Percentiles rank a stretch among this genome's conserved stretches.
phyloP scores from a whole-genome alignment of 2,888 invertebrate genomes.

The Pomacea canaliculata region DNA sequence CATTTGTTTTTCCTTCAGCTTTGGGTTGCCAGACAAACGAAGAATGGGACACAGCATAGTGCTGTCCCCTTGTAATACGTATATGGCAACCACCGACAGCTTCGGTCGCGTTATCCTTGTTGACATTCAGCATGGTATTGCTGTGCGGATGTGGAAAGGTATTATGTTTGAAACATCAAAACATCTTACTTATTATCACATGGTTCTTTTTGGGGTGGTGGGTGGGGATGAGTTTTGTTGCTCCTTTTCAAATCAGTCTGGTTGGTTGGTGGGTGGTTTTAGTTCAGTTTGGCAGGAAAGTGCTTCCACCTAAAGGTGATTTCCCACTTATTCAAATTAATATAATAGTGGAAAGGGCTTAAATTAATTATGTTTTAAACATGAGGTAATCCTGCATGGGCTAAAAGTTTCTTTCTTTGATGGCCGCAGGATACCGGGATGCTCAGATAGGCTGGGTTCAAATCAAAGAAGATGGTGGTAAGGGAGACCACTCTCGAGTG shows the following conservation, averaged over 20 bases:
- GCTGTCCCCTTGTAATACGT: conserved; percentile 83
- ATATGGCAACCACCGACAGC: conserved; percentile 87
- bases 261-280: too few species aligned
- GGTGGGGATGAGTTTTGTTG: too few species aligned
- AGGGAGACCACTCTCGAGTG: conserved; percentile 59
- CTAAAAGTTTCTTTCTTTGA: not conserved
- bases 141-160: conserved; percentile 90
- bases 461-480: conserved; percentile 75
- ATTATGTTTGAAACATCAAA: too few species aligned
- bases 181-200: not conserved
- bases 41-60: conserved; percentile 82
- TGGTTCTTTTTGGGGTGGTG: not conserved
- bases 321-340: too few species aligned
- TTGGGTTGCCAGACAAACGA: conserved; percentile 84
- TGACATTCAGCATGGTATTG: conserved; percentile 84
- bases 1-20: conserved; percentile 71
- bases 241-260: too few species aligned
- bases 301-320: too few species aligned
- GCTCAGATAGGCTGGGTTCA: conserved; percentile 95
- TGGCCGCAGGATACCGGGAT: conserved; percentile 82
- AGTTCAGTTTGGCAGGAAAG: too few species aligned
- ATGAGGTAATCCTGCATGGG: too few species aligned
- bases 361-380: too few species aligned
- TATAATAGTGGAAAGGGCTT: too few species aligned
- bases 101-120: conserved; percentile 89